Conservation (phyloP, 2,888 invertebrate species). For the Catocala fraxini region DNA sequence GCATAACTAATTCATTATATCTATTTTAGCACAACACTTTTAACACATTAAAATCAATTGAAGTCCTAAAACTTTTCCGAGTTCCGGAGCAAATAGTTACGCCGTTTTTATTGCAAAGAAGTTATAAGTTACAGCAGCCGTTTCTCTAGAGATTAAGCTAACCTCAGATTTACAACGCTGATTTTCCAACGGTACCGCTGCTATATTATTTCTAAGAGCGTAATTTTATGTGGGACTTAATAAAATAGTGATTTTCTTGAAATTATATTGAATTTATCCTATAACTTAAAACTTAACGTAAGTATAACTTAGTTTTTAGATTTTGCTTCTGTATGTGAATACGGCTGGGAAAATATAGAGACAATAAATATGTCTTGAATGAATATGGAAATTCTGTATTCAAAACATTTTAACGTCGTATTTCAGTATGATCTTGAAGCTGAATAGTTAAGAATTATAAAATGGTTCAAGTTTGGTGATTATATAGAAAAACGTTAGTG, state of each 20-base stretch:
- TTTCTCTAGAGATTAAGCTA: conserved; percentile 48
- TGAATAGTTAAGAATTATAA: too few species aligned
- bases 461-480: too few species aligned
- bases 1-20: too few species aligned
- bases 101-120: conserved; percentile 36
- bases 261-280: conserved; percentile 9
- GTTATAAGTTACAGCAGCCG: conserved; percentile 36
- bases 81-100: conserved; percentile 36
- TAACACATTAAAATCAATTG: conserved; percentile 23
- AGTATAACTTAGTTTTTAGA: too few species aligned
- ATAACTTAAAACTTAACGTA: neutral
- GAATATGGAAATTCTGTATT: too few species aligned
- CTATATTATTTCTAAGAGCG: conserved; percentile 37
- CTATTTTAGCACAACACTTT: conserved; percentile 1
- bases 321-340: too few species aligned
- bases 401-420: too few species aligned
- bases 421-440: too few species aligned
- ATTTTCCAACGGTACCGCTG: conserved; percentile 30
- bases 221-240: conserved; percentile 23
- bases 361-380: neutral
- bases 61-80: conserved; percentile 18
- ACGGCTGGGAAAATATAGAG: neutral
- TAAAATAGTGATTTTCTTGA: conserved; percentile 22
- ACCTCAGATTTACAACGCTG: conserved; percentile 42
- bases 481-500: too few species aligned